A percentile compares a stretch with the other conserved stretches of the same genome.
Evolutionary conservation across 2,113 vertebrate species (phyloP).

Genomic region (Notothenia rossii): DNA sequence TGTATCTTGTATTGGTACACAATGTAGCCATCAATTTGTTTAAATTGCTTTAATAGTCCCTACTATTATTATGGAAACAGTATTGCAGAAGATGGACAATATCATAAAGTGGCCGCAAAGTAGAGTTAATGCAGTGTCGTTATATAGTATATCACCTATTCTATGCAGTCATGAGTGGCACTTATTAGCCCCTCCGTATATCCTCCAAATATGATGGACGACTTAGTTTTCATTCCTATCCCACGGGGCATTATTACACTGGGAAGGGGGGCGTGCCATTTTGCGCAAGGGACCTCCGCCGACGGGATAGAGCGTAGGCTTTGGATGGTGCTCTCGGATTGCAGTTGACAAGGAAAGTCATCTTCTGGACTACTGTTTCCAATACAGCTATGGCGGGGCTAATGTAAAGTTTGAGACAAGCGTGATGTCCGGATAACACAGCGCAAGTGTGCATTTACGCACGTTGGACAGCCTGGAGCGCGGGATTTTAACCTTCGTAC

Average conservation of each 20-base stretch:
- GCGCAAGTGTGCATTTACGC: constrained; percentile 31
- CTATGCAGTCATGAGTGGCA: background rate
- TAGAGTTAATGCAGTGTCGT: no score
- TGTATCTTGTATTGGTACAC: background rate
- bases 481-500: background rate
- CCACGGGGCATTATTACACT: background rate
- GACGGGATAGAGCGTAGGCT: constrained; percentile 38
- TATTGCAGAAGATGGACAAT: no score
- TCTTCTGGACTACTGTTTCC: background rate
- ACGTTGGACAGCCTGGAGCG: constrained; percentile 5
- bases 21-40: background rate
- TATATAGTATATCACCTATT: no score
- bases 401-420: background rate
- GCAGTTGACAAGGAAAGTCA: background rate
- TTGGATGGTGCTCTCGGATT: constrained; percentile 14
- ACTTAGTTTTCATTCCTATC: background rate
- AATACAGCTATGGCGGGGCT: no score
- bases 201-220: background rate
- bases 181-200: background rate
- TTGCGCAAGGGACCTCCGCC: constrained; percentile 27
- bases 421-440: constrained; percentile 24
- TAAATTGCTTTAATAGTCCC: background rate
- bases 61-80: no score
- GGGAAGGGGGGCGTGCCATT: constrained; percentile 58
- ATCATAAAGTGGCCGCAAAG: no score